Percentiles rank a stretch among this genome's conserved stretches.
phyloP scores from a whole-genome alignment of 2,113 vertebrate species.

The Periophthalmodon schlosseri region DNA sequence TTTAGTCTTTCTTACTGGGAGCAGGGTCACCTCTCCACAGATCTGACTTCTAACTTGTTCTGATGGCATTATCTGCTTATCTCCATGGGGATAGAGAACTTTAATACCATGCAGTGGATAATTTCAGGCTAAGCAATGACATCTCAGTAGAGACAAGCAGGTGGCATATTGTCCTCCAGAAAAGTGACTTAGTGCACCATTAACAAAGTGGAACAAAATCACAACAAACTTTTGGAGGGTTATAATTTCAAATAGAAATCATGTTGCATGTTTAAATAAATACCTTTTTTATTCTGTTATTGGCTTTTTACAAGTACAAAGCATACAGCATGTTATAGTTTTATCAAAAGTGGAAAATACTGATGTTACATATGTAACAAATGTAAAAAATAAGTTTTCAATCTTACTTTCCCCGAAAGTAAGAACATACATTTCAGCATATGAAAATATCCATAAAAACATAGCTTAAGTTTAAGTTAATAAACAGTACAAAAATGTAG shows the following conservation, averaged over 20 bases:
- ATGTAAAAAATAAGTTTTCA: conserved; percentile 96
- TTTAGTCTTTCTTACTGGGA: no score
- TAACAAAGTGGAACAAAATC: neutral
- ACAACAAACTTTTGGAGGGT: neutral
- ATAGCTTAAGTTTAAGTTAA: conserved; percentile 91
- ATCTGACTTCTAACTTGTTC: no score
- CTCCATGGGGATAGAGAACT: no score
- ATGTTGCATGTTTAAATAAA: conserved; percentile 91
- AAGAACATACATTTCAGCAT: conserved; percentile 93
- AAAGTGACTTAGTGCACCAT: no score
- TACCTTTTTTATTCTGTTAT: conserved; percentile 99
- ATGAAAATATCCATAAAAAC: conserved; percentile 99
- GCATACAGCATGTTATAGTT: conserved; percentile 99
- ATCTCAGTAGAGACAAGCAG: no score
- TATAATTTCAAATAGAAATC: neutral
- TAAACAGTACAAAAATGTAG: conserved; percentile 89
- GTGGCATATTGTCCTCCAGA: no score
- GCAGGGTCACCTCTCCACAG: no score
- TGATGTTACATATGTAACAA: conserved; percentile 99
- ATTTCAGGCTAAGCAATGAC: no score
- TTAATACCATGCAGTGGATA: no score
- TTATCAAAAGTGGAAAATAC: conserved; percentile 99
- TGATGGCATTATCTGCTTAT: no score
- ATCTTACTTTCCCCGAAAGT: conserved; percentile 98
- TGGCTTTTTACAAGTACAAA: conserved; percentile 99